phyloP scores from a whole-genome alignment of 1,140 invertebrate species.

The Drosophila lowei region DNA sequence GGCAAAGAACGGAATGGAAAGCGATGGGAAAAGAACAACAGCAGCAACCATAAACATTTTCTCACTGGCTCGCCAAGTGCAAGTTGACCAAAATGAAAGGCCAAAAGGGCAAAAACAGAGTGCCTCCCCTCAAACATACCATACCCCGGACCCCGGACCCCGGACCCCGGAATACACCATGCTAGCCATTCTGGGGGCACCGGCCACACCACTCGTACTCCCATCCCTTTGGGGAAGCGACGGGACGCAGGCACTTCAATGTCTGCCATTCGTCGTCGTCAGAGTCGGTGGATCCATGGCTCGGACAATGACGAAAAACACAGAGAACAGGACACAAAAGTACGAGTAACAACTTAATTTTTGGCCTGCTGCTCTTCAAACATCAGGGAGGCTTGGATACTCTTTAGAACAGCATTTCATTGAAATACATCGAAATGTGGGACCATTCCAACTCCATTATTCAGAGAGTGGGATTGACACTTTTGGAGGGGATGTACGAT shows the following conservation, averaged over 20 bases:
- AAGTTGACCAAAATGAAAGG: conserved; percentile 76
- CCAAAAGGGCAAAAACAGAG: conserved; percentile 45
- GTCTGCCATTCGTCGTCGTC: conserved; percentile 34
- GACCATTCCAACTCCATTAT: no score
- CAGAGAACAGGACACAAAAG: conserved; percentile 38
- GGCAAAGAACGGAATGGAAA: conserved; percentile 1
- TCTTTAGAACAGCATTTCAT: conserved; percentile 37
- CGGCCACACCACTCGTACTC: conserved; percentile 2
- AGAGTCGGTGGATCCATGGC: no score
- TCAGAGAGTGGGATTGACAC: conserved; percentile 11
- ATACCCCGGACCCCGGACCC: no score
- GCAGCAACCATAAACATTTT: conserved; percentile 50
- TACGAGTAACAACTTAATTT: conserved; percentile 72
- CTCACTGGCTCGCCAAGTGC: conserved; percentile 52
- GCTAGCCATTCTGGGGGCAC: not conserved
- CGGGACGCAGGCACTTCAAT: conserved; percentile 22
- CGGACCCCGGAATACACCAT: no score
- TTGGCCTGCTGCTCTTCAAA: conserved; percentile 30
- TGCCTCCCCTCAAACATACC: no score
- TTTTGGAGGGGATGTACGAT: no score
- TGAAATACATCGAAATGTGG: not conserved
- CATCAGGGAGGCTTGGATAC: conserved; percentile 33
- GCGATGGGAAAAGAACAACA: conserved; percentile 11
- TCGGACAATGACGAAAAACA: not conserved
- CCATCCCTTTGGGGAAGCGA: not conserved